Conservation (phyloP, 1,140 invertebrate species). For the Arctopsyche grandis region DNA sequence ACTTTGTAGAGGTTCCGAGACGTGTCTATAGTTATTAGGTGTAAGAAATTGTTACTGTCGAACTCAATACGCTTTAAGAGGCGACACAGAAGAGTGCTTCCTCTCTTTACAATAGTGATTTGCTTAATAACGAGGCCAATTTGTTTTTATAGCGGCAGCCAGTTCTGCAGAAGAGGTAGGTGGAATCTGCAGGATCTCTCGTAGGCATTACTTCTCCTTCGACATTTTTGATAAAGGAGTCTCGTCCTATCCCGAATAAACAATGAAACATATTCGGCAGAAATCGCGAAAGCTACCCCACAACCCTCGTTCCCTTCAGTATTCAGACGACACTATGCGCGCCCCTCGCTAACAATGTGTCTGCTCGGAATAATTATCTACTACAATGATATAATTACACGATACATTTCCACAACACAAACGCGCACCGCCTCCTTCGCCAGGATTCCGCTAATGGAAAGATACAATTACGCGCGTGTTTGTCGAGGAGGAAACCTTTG, state of each 20-base stretch:
- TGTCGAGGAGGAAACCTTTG: neutral
- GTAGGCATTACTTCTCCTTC: no score
- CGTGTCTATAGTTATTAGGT: neutral
- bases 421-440: neutral
- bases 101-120: constrained; percentile 14
- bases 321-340: neutral
- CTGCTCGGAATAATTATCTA: constrained; percentile 29
- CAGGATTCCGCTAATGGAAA: constrained; percentile 28
- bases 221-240: neutral
- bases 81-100: neutral
- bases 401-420: constrained; percentile 28
- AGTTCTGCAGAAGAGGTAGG: neutral
- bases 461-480: constrained; percentile 20
- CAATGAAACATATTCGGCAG: constrained; percentile 16
- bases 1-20: no score
- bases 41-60: neutral
- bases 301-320: neutral
- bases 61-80: no score
- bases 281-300: neutral
- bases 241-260: neutral
- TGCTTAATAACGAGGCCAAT: constrained; percentile 19
- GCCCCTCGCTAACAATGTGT: constrained; percentile 20
- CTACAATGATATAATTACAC: constrained; percentile 37
- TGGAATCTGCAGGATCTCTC: neutral
- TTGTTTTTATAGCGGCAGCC: constrained; percentile 17